Evolutionary conservation across 2,797 vertebrate species (phyloP).

Genomic region (Hoplostethus mediterraneus): DNA sequence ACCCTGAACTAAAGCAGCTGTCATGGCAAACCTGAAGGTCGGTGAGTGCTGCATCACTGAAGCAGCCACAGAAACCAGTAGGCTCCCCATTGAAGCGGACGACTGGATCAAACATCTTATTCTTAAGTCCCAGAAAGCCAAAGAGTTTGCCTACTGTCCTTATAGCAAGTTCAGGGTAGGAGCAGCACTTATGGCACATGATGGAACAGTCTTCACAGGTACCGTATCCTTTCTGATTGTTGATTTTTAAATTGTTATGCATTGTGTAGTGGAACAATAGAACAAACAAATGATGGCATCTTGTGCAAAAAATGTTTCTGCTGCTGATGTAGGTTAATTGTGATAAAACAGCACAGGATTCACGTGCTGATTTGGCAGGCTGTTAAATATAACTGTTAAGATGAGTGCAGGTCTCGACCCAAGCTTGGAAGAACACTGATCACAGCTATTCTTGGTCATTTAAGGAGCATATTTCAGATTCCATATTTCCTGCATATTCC

Average conservation of each 20-base stretch:
- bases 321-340: no score
- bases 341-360: no score
- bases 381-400: no score
- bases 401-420: no score
- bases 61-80: neutral
- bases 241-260: neutral
- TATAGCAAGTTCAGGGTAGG: slow-evolving; percentile 90
- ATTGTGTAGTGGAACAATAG: neutral
- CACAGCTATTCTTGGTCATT: no score
- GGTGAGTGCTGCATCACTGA: neutral
- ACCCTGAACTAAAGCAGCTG: neutral
- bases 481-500: no score
- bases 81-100: neutral
- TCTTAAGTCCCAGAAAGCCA: slow-evolving; percentile 76
- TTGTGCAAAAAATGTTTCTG: no score
- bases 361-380: no score
- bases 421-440: no score
- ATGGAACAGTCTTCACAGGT: slow-evolving; percentile 86
- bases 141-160: slow-evolving; percentile 84
- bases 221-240: slow-evolving; percentile 48
- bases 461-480: no score
- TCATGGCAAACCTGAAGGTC: slow-evolving; percentile 9
- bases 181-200: slow-evolving; percentile 82
- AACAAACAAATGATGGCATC: neutral
- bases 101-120: slow-evolving; percentile 67